Conservation (phyloP, 2,797 vertebrate genomes). For the Phaenicophaeus curvirostris region DNA sequence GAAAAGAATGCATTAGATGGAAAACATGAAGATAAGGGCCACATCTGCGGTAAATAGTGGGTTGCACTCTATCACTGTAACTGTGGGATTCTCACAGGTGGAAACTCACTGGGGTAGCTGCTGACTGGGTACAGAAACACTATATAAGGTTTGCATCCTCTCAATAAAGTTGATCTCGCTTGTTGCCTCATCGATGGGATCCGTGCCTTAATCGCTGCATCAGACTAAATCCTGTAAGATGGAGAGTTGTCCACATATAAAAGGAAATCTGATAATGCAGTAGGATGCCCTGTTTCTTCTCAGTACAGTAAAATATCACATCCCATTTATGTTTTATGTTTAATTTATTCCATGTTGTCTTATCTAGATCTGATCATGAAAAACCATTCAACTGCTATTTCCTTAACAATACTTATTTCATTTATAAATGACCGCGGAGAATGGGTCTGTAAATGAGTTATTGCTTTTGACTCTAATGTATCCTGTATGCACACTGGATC, state of each 20-base stretch:
- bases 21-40: too few species aligned
- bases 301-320: conserved; percentile 40
- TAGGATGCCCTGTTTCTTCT: conserved; percentile 41
- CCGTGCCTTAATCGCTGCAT: too few species aligned
- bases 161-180: too few species aligned
- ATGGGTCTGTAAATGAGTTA: conserved; percentile 37
- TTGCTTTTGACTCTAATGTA: not conserved
- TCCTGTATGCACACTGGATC: not conserved
- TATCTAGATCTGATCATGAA: too few species aligned
- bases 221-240: conserved; percentile 14
- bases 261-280: conserved; percentile 38
- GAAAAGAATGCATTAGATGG: too few species aligned
- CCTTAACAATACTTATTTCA: conserved; percentile 13
- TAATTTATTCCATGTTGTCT: conserved; percentile 42
- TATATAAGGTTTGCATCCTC: too few species aligned
- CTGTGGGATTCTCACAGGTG: too few species aligned
- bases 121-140: too few species aligned
- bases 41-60: too few species aligned
- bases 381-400: conserved; percentile 50
- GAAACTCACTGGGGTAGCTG: too few species aligned
- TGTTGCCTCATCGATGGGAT: too few species aligned
- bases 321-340: conserved; percentile 20
- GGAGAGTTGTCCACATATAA: not conserved
- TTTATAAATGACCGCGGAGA: conserved; percentile 6
- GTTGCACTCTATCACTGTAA: too few species aligned